Percentiles rank a stretch among this genome's conserved stretches.
Evolutionary conservation across 1,140 invertebrate species (phyloP).

Genomic region (Bombus pascuorum): DNA sequence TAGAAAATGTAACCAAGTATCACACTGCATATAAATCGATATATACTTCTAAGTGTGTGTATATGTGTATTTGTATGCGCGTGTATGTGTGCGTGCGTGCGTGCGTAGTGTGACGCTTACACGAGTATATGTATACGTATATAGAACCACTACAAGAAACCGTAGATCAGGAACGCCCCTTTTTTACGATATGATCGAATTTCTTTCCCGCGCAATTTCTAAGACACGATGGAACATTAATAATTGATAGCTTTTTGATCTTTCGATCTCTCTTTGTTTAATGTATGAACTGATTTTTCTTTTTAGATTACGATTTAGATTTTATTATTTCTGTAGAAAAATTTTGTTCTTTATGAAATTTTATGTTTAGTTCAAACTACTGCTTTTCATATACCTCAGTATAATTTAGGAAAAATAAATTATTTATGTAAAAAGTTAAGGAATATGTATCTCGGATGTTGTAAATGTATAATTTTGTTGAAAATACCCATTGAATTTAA

Average conservation of each 20-base stretch:
- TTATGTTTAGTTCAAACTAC: background rate
- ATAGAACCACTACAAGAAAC: slow-evolving; percentile 11
- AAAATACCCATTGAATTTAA: background rate
- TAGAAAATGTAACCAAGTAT: slow-evolving; percentile 35
- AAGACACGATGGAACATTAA: slow-evolving; percentile 26
- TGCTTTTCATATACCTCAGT: background rate
- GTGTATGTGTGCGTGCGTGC: background rate
- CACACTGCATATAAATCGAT: slow-evolving; percentile 64
- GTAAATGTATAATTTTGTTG: background rate
- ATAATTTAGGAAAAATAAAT: background rate
- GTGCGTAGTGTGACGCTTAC: background rate
- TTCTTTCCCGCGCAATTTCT: slow-evolving; percentile 68
- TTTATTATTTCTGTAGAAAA: background rate
- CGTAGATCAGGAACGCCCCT: slow-evolving; percentile 58
- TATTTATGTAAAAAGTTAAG: background rate
- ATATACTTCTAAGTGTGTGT: slow-evolving; percentile 36
- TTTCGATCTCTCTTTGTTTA: too few relatives aligned
- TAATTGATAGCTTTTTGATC: background rate
- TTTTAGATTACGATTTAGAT: background rate
- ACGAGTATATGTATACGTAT: background rate
- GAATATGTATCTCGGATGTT: background rate
- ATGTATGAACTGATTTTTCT: background rate
- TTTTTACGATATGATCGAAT: slow-evolving; percentile 66
- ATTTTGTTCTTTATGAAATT: background rate
- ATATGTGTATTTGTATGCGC: background rate